Conservation (phyloP, 2,113 vertebrate species). For the Glareola pratincola region DNA sequence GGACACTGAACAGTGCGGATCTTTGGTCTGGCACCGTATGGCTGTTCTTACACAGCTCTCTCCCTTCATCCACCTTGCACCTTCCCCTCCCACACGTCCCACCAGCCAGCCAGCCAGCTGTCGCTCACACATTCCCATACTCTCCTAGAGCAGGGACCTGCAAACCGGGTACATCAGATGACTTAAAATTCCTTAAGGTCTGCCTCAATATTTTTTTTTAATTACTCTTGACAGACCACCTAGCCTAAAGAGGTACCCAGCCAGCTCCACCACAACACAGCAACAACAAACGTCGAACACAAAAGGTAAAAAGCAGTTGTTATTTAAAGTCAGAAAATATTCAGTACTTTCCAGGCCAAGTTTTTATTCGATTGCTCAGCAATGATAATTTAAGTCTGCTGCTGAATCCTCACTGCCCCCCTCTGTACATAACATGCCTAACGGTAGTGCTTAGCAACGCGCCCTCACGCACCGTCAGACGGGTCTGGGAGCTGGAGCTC, state of each 20-base stretch:
- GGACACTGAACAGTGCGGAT: background rate
- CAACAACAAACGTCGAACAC: rapidly evolving
- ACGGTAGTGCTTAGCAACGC: background rate
- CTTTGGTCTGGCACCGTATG: background rate
- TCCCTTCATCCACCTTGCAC: rapidly evolving
- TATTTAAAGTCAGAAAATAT: background rate
- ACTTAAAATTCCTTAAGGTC: background rate
- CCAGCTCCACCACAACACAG: background rate
- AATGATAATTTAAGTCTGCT: background rate
- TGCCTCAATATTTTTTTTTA: background rate
- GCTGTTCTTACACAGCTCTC: background rate
- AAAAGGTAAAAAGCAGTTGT: background rate
- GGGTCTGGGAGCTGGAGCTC: background rate
- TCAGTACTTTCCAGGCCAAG: background rate
- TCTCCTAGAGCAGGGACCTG: no score
- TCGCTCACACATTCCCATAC: background rate
- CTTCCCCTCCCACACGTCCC: background rate
- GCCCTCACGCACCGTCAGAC: background rate
- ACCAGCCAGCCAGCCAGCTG: background rate
- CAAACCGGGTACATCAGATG: background rate
- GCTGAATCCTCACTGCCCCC: slow-evolving; percentile 62
- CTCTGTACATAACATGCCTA: slow-evolving; percentile 24
- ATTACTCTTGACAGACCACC: background rate
- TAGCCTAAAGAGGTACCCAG: background rate
- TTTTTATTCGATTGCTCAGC: background rate